These are phyloP conservation scores for Leptinotarsa tumamoca DNA, from an alignment of 2,888 invertebrate species.

Conservation along the genomic window DNA sequence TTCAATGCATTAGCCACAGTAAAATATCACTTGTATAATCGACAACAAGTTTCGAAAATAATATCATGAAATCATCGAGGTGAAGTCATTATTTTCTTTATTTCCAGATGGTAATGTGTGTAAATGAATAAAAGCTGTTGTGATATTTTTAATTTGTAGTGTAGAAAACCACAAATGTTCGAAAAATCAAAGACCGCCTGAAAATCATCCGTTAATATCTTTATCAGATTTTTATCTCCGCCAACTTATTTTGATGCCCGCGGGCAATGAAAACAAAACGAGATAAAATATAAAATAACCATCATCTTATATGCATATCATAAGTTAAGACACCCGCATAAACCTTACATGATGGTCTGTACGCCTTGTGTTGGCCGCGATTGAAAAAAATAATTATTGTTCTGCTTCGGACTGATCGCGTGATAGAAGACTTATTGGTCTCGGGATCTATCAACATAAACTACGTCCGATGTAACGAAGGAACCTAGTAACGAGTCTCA, in stretches of 20 bases:
- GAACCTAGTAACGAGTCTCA: slow-evolving; percentile 59
- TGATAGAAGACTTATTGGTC: slow-evolving; percentile 50
- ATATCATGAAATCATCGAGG: too few relatives aligned
- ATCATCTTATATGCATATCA: slow-evolving; percentile 47
- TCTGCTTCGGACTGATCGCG: slow-evolving; percentile 45
- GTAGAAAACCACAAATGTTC: background rate
- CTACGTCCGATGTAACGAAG: slow-evolving; percentile 47
- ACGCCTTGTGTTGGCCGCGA: slow-evolving; percentile 38
- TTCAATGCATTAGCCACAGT: too few relatives aligned
- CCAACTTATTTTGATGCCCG: slow-evolving; percentile 29
- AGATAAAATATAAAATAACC: slow-evolving; percentile 41
- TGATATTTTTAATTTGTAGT: background rate
- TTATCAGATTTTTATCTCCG: slow-evolving; percentile 28
- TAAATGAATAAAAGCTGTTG: background rate
- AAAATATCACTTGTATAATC: too few relatives aligned
- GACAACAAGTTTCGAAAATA: too few relatives aligned
- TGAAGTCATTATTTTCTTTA: too few relatives aligned
- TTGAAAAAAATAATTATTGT: slow-evolving; percentile 50
- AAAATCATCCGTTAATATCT: slow-evolving; percentile 33
- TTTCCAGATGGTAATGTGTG: too few relatives aligned
- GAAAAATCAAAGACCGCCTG: background rate
- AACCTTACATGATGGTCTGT: slow-evolving; percentile 38
- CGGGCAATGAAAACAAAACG: slow-evolving; percentile 27
- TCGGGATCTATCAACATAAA: slow-evolving; percentile 61
- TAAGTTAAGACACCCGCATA: slow-evolving; percentile 50